Base-by-base conservation (phyloP, 2,113 vertebrate species). In the Labeo catla region DNA sequence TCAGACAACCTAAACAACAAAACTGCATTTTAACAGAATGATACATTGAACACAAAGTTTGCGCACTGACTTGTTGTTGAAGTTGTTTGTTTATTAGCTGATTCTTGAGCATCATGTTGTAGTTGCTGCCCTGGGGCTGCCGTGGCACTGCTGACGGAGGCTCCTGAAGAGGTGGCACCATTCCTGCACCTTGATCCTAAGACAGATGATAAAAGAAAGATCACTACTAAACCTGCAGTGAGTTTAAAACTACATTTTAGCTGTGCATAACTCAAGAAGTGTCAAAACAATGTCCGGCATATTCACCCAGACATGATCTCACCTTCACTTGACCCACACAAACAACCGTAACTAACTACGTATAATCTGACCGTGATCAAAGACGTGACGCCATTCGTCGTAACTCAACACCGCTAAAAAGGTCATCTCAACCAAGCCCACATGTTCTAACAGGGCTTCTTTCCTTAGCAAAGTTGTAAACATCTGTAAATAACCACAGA, bases 91-190 rank as follows among this genome's bases (percentile, higher is more conserved):
- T 93, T 21, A 95, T 94, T 16, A 94, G 93, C 87, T 95, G 95
- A 89, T 92, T 95, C 87, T 95, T 96, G 81, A 96, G 91, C 57
- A 95, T 47, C 79, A 95, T 93, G 90, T 95, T 95, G 88, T 94
- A 95, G 4, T 93, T 93, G 0, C 91, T 95, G 90, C 93, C 89
- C 0, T 91, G 86, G 16, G 84, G 2, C 0, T 93, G 2, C 0
- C 90, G 92, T 84, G 94, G 91, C 88, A 92, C 86, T 28, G 93
- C 90, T 87, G 93, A 92, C 0, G 68, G 36, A 45, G 88, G 92
- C 81, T 96, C 95, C 90, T 94, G 93, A 89, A 96, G 90, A n/a
- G 94, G 93, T 91, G 95, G 87, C 57, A 93, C 92, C 61, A 95
- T 93, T 87, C 93, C 94, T 81, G 93, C 78, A 63, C 86, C 93